These are phyloP conservation scores for Agelastica alni DNA, from an alignment of 2,888 invertebrate species.

Conservation along the genomic window DNA sequence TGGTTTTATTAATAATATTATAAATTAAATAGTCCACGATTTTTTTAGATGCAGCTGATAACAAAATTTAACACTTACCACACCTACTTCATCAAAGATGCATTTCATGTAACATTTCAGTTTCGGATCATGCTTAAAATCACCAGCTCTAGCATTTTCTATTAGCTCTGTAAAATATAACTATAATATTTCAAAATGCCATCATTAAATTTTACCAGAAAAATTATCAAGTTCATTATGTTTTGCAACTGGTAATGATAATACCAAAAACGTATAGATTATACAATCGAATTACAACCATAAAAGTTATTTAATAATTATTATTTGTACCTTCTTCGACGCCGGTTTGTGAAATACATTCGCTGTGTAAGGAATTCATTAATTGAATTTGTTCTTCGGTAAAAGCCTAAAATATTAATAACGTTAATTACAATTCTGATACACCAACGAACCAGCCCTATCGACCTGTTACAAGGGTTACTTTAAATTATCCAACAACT, in stretches of 20 bases:
- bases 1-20: not conserved
- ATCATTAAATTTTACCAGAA: no score
- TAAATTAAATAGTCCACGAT: not conserved
- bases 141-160: constrained; percentile 4
- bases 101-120: constrained; percentile 53
- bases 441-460: no score
- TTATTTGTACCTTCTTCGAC: constrained; percentile 35
- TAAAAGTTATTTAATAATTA: no score
- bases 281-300: no score
- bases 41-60: no score
- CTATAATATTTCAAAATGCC: no score
- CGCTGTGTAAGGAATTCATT: constrained; percentile 29
- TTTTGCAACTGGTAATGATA: no score
- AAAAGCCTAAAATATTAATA: constrained; percentile 15
- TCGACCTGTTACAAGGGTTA: no score
- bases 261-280: no score
- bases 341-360: constrained; percentile 29
- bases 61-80: constrained; percentile 27
- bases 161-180: constrained; percentile 4
- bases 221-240: no score
- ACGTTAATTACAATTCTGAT: no score
- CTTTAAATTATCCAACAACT: no score
- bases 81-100: constrained; percentile 34
- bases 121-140: constrained; percentile 16
- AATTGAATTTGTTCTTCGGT: constrained; percentile 31